Base-by-base conservation (phyloP, 2,888 invertebrate genomes). In the Venustoraphidia nigricollis region DNA sequence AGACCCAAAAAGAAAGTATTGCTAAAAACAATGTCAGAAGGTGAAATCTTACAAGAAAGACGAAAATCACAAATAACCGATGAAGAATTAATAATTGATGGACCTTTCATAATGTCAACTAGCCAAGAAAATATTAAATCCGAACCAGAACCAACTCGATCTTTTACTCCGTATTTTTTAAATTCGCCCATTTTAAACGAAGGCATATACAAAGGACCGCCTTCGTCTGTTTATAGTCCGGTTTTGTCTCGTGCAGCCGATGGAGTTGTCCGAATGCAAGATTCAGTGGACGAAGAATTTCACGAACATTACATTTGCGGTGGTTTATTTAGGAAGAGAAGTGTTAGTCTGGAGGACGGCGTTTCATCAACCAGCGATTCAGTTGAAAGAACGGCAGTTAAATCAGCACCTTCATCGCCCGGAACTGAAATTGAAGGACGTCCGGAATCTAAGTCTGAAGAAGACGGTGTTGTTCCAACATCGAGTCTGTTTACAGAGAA, bases 261-360 rank as follows among this genome's bases (percentile, higher is more conserved):
- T 6, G 27, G 27, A n/a, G 40, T 46, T 38, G 51, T 61, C 39
- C 60, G 59, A 36, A 58, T 61, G 6, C 68, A 68, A 55, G 68
- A 68, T 52, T 68, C 68, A 0, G 68, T 75, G 62, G 77, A 77
- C 61, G 77, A 85, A 71, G 85, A 84, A 64, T 86, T 85, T 66
- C 86, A 86, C 66, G 86, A 86, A 70, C 83, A 83, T 66, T 74
- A 83, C 60, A 79, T 85, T 65, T 81, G 81, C 65, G 77, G 83
- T 59, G 80, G 81, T 58, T 74, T 81, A 63, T 85, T 83, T 68
- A 76, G 83, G 58, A 81, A 82, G 66, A 82, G 27, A 27, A 36
- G 82, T 56, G 79, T 81, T 54, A 82, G 83, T 59, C 73, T 82
- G 56, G 83, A 82, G 63, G 81, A 81, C 34, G 47, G 47, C 2